phyloP scores from a whole-genome alignment of 2,888 invertebrate species.

The Carabus problematicus region DNA sequence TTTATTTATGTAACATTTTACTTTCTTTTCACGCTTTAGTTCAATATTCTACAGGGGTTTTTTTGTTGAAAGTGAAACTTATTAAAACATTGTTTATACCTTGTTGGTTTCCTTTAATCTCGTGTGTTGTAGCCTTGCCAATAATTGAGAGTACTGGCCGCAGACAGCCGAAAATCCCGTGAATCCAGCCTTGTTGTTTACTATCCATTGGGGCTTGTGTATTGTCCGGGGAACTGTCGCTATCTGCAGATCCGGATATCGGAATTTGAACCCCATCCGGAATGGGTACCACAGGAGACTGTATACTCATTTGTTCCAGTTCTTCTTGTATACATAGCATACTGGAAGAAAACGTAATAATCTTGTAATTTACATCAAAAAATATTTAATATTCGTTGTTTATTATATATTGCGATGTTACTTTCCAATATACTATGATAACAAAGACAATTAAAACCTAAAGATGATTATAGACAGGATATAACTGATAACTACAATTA shows the following conservation, averaged over 20 bases:
- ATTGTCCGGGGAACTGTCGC: slow-evolving; percentile 62
- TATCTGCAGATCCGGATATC: slow-evolving; percentile 49
- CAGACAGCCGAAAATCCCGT: slow-evolving; percentile 87
- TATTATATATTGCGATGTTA: too few relatives aligned
- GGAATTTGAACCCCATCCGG: slow-evolving; percentile 22
- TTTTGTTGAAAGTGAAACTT: too few relatives aligned
- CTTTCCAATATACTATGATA: too few relatives aligned
- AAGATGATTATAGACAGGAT: too few relatives aligned
- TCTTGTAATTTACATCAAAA: too few relatives aligned
- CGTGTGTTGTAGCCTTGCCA: slow-evolving; percentile 76
- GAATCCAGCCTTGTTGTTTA: slow-evolving; percentile 75
- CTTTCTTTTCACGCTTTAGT: slow-evolving; percentile 9
- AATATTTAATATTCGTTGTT: too few relatives aligned
- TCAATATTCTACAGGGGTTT: not conserved
- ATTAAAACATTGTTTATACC: too few relatives aligned
- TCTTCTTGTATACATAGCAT: slow-evolving; percentile 72
- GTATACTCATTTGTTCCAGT: slow-evolving; percentile 63
- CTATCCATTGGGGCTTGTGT: slow-evolving; percentile 58
- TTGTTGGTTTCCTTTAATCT: slow-evolving; percentile 68
- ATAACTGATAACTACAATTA: too few relatives aligned
- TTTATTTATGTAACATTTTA: slow-evolving; percentile 1
- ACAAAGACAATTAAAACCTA: too few relatives aligned
- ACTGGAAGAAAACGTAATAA: slow-evolving; percentile 59
- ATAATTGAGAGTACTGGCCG: slow-evolving; percentile 88
- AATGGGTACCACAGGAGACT: slow-evolving; percentile 8